Conservation (phyloP, 2,797 vertebrate species). For the Periparus ater region DNA sequence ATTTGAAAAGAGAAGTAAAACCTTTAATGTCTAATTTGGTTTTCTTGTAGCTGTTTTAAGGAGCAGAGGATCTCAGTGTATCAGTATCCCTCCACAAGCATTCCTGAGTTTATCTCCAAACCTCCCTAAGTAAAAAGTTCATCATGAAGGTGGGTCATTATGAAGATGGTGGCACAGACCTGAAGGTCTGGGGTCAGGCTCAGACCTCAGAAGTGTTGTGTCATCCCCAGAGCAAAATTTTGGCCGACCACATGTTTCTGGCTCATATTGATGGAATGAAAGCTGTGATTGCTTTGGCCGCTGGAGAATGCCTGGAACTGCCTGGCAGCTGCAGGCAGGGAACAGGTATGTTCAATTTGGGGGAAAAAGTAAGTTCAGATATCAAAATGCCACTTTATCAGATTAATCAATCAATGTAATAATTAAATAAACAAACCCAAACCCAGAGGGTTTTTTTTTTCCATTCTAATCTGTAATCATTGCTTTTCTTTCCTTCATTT, state of each 20-base stretch:
- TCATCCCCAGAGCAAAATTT: neutral
- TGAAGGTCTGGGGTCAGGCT: neutral
- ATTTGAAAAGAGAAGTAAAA: neutral
- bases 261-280: neutral
- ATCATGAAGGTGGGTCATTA: accelerated
- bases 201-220: neutral
- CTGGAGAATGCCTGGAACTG: neutral
- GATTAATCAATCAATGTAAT: neutral
- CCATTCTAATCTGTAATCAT: neutral
- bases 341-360: accelerated
- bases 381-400: neutral
- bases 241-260: neutral
- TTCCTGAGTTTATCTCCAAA: neutral
- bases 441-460: neutral
- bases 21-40: neutral
- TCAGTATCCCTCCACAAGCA: neutral
- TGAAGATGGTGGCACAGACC: neutral
- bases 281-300: neutral
- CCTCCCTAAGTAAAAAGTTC: neutral
- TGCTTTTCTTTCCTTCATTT: neutral
- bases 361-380: neutral
- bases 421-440: neutral
- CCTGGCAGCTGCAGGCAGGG: neutral
- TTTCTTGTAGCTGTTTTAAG: neutral
- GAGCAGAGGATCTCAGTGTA: neutral